Evolutionary conservation across 2,888 invertebrate genomes (phyloP).

Genomic region (Seira sanloemensis): DNA sequence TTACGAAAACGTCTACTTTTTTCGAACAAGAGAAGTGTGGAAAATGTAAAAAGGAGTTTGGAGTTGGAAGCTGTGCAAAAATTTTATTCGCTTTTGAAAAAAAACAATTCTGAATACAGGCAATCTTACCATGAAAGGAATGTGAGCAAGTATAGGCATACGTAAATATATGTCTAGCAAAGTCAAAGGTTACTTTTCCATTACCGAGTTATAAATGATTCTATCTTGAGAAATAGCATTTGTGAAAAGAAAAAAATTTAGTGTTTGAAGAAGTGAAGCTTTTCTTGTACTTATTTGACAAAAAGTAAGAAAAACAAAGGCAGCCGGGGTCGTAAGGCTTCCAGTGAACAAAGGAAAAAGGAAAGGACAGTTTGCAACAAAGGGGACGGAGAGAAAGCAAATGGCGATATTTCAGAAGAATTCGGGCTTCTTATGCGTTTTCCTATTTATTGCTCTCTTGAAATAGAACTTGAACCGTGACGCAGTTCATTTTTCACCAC

Average conservation of each 20-base stretch:
- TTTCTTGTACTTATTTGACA: not conserved
- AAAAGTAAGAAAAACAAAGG: not conserved
- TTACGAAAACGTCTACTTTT: not conserved
- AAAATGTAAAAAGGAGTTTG: not conserved
- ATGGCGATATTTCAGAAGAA: not conserved
- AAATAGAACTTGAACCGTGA: not conserved
- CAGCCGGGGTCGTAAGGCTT: not conserved
- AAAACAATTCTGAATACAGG: not conserved
- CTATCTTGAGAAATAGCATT: not conserved
- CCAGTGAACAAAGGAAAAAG: not conserved
- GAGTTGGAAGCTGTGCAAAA: not conserved
- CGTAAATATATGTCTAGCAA: not conserved
- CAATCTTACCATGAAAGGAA: constrained; percentile 4
- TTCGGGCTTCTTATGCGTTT: not conserved
- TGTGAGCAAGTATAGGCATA: not conserved
- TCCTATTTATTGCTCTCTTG: too few species aligned
- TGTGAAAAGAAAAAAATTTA: not conserved
- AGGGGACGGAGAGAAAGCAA: not conserved
- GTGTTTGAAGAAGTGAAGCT: not conserved
- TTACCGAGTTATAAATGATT: not conserved
- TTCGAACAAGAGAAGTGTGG: not conserved
- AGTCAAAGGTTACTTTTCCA: not conserved
- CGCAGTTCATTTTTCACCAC: not conserved
- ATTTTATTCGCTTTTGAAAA: not conserved
- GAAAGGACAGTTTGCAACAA: not conserved